A percentile compares a stretch with the other conserved stretches of the same genome.
Conservation (phyloP, 2,113 vertebrate genomes). For the Chauna torquata region DNA sequence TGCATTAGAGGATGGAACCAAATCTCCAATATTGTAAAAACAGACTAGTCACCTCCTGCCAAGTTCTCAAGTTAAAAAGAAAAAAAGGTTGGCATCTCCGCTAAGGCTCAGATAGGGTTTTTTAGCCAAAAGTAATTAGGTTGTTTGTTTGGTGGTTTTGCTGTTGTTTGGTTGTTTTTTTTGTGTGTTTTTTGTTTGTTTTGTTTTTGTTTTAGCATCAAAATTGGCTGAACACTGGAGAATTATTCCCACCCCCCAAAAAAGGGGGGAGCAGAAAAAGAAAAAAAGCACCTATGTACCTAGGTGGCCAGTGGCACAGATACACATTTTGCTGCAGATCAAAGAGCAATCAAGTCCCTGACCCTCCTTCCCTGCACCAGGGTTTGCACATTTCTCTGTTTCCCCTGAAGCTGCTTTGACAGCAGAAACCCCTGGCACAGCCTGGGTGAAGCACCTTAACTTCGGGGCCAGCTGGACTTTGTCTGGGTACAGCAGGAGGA, state of each 20-base stretch:
- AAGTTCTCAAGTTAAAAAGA: not conserved
- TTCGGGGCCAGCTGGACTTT: not conserved
- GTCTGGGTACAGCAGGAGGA: not conserved
- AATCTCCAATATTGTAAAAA: not conserved
- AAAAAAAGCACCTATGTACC: not conserved
- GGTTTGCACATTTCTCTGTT: not conserved
- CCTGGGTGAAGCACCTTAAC: not conserved
- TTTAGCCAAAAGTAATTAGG: not conserved
- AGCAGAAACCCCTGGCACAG: not conserved
- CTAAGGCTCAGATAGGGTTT: not conserved
- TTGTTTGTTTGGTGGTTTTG: no score
- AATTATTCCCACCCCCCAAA: not conserved
- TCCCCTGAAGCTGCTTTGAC: not conserved
- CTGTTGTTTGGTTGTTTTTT: no score
- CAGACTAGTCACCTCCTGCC: not conserved
- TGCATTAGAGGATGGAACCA: not conserved
- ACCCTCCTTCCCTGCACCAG: not conserved
- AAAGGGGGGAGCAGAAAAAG: rapidly evolving
- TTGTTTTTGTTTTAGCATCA: not conserved
- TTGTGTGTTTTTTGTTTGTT: not conserved
- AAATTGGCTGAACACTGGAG: not conserved
- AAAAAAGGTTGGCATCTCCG: not conserved
- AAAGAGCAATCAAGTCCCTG: not conserved
- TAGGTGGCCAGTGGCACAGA: not conserved
- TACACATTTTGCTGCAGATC: not conserved